A percentile compares a stretch with the other conserved stretches of the same genome.
Conservation (phyloP, 1,140 invertebrate species). For the Lasioglossum baleicum region DNA sequence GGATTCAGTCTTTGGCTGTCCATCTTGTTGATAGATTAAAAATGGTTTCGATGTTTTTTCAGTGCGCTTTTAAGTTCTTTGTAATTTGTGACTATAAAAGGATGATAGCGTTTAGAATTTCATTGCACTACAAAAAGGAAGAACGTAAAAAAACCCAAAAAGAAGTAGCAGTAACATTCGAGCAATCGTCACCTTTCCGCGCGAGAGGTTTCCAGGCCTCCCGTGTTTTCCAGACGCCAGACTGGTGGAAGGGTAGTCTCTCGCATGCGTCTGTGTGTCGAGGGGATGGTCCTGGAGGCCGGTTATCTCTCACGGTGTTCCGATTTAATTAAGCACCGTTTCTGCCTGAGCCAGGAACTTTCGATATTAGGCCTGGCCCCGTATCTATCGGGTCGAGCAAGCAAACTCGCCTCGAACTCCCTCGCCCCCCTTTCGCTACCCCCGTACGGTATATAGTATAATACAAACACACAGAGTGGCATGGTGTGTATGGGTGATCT, state of each 20-base stretch:
- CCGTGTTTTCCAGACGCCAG: conserved; percentile 22
- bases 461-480: not conserved
- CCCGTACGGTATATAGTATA: not conserved
- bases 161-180: not conserved
- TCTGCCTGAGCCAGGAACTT: conserved; percentile 55
- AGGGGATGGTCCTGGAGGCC: conserved; percentile 4
- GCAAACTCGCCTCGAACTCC: conserved; percentile 21
- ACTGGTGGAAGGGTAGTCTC: not conserved
- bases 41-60: not conserved
- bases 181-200: not conserved
- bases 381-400: conserved; percentile 59
- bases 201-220: not conserved
- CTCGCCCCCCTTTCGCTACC: not conserved
- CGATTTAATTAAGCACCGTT: conserved; percentile 70
- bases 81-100: too few relatives aligned
- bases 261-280: not conserved
- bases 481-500: conserved; percentile 56
- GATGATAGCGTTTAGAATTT: too few relatives aligned
- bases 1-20: not conserved
- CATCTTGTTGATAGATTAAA: not conserved
- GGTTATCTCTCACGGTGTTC: conserved; percentile 62
- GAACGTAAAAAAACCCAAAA: too few relatives aligned
- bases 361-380: conserved; percentile 64
- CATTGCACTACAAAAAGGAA: too few relatives aligned
- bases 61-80: too few relatives aligned